Percentiles rank a stretch among this genome's conserved stretches.
Conservation (phyloP, 2,113 vertebrate species). For the Cyprinodon brontotheroides region DNA sequence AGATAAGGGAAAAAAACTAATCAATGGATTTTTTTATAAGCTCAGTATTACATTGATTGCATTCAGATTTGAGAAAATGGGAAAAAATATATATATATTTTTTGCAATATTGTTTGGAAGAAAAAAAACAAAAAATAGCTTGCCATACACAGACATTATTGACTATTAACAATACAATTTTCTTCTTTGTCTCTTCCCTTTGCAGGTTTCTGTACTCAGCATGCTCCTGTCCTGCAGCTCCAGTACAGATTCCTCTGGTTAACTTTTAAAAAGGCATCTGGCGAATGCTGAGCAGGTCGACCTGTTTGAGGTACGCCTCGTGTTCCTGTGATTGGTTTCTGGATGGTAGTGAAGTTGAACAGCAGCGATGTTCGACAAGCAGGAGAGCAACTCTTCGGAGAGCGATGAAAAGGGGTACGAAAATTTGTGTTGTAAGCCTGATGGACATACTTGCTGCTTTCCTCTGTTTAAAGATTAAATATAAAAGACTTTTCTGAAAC, state of each 20-base stretch:
- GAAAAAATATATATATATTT: too few relatives aligned
- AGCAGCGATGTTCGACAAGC: constrained; percentile 73
- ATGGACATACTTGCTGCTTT: constrained; percentile 1
- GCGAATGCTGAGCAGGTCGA: constrained; percentile 70
- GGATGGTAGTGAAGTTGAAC: constrained; percentile 59
- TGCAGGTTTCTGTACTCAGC: constrained; percentile 28
- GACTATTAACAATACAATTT: too few relatives aligned
- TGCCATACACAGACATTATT: too few relatives aligned
- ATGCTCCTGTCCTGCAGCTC: constrained; percentile 28
- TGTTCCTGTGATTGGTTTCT: constrained; percentile 71
- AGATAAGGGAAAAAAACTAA: too few relatives aligned
- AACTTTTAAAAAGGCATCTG: constrained; percentile 47
- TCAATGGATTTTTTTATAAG: too few relatives aligned
- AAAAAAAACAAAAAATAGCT: too few relatives aligned
- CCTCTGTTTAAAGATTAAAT: neutral
- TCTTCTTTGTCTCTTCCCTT: neutral
- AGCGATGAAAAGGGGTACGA: constrained; percentile 78
- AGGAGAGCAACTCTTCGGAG: constrained; percentile 74
- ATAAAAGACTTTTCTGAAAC: neutral
- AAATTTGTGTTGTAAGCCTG: neutral
- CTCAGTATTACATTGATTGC: too few relatives aligned
- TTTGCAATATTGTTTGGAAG: too few relatives aligned
- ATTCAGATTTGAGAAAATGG: too few relatives aligned
- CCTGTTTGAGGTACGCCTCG: constrained; percentile 54
- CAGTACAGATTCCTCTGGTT: constrained; percentile 37